Conservation (phyloP, 2,113 vertebrate species). For the Burhinus bistriatus region DNA sequence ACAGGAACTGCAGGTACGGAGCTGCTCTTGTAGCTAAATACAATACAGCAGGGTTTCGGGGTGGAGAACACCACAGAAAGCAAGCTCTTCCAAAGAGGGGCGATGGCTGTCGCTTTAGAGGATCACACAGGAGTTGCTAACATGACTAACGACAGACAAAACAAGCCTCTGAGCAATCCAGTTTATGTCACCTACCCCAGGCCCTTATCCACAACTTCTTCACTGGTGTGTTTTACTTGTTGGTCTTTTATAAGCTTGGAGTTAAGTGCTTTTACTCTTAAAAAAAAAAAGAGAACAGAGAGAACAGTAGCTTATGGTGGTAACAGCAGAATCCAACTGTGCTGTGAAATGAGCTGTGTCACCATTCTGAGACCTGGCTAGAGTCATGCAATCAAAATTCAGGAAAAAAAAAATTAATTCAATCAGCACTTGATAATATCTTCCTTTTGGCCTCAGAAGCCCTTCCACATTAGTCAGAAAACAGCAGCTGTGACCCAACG, state of each 20-base stretch:
- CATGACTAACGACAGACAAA: background rate
- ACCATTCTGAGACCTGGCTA: background rate
- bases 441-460: background rate
- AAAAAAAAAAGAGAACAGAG: background rate
- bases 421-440: background rate
- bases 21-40: background rate
- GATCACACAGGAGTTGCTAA: background rate
- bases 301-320: background rate
- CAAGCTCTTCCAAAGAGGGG: background rate
- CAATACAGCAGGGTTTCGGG: background rate
- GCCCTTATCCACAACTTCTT: background rate
- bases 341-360: background rate
- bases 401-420: background rate
- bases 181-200: background rate
- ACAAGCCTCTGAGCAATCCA: background rate
- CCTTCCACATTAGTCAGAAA: background rate
- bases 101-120: accelerated
- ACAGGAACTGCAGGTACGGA: background rate
- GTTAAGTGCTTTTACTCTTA: background rate
- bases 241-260: background rate
- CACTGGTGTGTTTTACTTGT: background rate
- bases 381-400: background rate
- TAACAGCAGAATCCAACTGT: background rate
- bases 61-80: background rate
- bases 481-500: background rate